Percentiles rank a stretch among this genome's conserved stretches.
phyloP scores from a whole-genome alignment of 92 coral and sea anemone species.

The Montipora capitata region DNA sequence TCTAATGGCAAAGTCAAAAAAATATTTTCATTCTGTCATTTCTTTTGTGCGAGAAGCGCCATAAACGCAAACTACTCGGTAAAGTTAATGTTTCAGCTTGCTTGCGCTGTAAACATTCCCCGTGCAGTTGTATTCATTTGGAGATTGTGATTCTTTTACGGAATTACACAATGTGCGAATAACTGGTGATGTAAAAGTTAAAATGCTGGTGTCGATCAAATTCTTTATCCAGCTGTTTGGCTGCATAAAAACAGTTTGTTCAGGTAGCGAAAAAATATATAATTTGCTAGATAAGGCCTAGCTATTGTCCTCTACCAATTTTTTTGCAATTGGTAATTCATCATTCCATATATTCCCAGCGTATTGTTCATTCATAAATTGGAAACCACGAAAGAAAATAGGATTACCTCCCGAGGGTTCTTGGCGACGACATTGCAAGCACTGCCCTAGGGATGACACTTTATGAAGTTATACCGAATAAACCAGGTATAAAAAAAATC shows the following conservation, averaged over 20 bases:
- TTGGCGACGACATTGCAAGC: constrained; percentile 8
- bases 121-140: background rate
- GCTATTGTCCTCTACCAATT: constrained; percentile 30
- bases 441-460: background rate
- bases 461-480: background rate
- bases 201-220: constrained; percentile 65
- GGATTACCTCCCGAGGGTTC: constrained; percentile 15
- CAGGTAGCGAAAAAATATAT: constrained; percentile 49
- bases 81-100: constrained; percentile 30
- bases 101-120: background rate
- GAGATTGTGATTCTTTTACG: constrained; percentile 51
- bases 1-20: constrained; percentile 48
- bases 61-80: background rate
- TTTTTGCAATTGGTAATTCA: constrained; percentile 40
- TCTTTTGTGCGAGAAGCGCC: background rate
- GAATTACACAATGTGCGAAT: constrained; percentile 63
- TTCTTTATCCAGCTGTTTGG: constrained; percentile 74
- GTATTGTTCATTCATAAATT: constrained; percentile 15
- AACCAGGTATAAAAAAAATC: background rate
- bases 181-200: constrained; percentile 70
- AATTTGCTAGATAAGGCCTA: constrained; percentile 55
- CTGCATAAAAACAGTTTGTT: constrained; percentile 60
- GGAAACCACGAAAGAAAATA: constrained; percentile 24
- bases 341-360: constrained; percentile 10
- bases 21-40: constrained; percentile 3